phyloP scores from a whole-genome alignment of 2,113 vertebrate species.

The Phalacrocorax carbo region DNA sequence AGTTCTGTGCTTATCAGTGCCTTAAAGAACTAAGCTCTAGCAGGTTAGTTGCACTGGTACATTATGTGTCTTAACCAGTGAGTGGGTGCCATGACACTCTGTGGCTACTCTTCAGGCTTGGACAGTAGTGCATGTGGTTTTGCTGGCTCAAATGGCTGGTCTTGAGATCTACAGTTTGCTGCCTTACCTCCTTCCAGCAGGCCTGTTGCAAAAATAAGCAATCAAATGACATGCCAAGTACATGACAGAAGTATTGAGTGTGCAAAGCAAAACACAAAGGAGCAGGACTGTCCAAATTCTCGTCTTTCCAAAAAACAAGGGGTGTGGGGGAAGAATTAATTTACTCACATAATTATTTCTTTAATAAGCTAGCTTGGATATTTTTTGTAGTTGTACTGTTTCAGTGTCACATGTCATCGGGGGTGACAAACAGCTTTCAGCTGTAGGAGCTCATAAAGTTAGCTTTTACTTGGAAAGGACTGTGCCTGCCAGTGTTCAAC shows the following conservation, averaged over 20 bases:
- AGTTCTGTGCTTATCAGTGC: background rate
- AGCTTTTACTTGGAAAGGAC: background rate
- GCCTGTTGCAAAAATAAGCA: background rate
- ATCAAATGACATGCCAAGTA: background rate
- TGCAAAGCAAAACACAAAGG: background rate
- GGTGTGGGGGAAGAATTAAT: background rate
- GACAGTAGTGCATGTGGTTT: background rate
- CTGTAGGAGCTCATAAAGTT: background rate
- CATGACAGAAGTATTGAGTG: background rate
- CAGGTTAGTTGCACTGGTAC: background rate
- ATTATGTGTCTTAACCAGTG: background rate
- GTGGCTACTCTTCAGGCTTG: background rate
- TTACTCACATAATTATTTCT: background rate
- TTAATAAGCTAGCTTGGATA: background rate
- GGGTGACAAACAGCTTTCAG: background rate
- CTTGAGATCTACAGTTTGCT: background rate
- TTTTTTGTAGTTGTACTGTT: background rate
- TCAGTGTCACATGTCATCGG: rapidly evolving
- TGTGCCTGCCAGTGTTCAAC: background rate
- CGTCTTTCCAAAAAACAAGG: rapidly evolving
- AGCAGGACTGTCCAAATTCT: background rate
- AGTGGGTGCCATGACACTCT: background rate
- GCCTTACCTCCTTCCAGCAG: background rate
- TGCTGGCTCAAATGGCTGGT: background rate
- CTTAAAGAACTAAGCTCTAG: background rate